Base-by-base conservation (phyloP, 1,140 invertebrate genomes). In the Lycorma delicatula region DNA sequence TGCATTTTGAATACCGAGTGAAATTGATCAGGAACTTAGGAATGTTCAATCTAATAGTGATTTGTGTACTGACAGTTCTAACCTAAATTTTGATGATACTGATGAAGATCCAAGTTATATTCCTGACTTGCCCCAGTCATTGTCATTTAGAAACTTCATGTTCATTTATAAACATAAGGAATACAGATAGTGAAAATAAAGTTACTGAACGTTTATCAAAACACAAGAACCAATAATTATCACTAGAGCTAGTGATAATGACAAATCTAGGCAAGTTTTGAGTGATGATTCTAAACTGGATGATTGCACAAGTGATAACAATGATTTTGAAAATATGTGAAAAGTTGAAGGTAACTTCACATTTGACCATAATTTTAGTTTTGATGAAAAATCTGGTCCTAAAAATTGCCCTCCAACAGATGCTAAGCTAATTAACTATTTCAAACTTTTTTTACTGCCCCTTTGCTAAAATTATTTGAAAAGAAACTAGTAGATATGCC, bases 361-460 rank as follows among this genome's bases (percentile, higher is more conserved):
- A 16, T 46, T 44, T 27, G 18, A 22, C n/a, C 36, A 55, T 16
- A 2, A 1, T 36, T 55, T 55, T 27, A 7, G 13, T 2, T 55
- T 22, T 26, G 13, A 13, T 27, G 54, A 55, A 46, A 13, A 22
- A 12, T 12, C 13, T 27, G 54, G 54, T 23, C 38, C 54, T 13
- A 55, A 55, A 29, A 34, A 26, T 55, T 55, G 36, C 11, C 54
- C 34, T 25, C 11, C 36, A 20, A 16, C 26, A 9, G 44, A 44
- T 38, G 25, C 54, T 23, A 25, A 46, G 7, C 36, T 36, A 27
- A 18, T 54, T 1, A 11, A 7, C 6, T 55, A 55, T 46, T 55
- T 44, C n/a, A 27, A 44, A 7, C 25, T 55, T 55, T 55, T 46
- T 55, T 55, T 25, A 55, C 36, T n/a, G n/a, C 38, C 22, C 7